Conservation (phyloP, 2,888 invertebrate species). For the Clusia tigrina region DNA sequence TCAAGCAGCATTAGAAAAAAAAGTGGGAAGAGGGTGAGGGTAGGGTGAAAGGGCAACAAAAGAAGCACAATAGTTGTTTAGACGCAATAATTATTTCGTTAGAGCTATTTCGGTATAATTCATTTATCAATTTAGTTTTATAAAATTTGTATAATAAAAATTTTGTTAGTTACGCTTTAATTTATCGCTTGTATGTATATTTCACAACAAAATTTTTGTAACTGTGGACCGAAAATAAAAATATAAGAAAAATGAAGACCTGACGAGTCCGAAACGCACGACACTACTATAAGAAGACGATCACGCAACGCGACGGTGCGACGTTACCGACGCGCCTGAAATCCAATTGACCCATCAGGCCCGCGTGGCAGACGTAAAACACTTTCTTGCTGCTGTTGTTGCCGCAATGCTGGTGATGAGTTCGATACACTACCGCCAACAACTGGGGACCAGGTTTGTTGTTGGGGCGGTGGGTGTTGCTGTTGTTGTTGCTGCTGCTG, state of each 20-base stretch:
- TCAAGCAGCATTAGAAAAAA: no score
- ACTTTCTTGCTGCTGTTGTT: constrained; percentile 45
- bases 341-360: constrained; percentile 80
- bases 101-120: no score
- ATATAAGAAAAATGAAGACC: constrained; percentile 23
- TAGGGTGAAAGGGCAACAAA: no score
- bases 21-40: no score
- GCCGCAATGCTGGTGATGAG: no score
- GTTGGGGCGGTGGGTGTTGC: constrained; percentile 34
- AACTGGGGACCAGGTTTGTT: constrained; percentile 58
- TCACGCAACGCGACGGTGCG: constrained; percentile 17
- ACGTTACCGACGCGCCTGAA: constrained; percentile 72
- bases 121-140: background rate
- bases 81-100: no score
- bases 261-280: constrained; percentile 20
- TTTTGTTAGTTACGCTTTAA: background rate
- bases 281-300: constrained; percentile 25
- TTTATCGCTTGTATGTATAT: background rate
- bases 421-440: constrained; percentile 53
- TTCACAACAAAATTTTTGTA: no score
- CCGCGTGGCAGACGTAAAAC: constrained; percentile 79
- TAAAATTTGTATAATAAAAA: background rate
- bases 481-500: constrained; percentile 15
- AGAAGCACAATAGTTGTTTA: no score
- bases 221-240: constrained; percentile 23